Evolutionary conservation across 1,140 invertebrate genomes (phyloP).

Genomic region (Venturia canescens): DNA sequence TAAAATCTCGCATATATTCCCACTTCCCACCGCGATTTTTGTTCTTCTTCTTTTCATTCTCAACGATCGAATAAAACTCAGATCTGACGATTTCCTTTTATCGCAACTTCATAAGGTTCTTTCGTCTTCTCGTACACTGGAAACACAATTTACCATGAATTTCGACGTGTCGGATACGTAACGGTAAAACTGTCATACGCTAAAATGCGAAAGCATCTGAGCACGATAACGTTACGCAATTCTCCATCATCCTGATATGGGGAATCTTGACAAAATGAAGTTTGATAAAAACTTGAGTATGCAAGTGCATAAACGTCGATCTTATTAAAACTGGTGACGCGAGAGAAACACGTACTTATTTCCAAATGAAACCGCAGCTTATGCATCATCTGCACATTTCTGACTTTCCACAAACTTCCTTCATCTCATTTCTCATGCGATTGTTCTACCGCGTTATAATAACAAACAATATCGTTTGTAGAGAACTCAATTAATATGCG

Average conservation of each 20-base stretch:
- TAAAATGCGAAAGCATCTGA: no score
- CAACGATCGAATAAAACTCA: background rate
- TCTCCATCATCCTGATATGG: no score
- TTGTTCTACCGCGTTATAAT: background rate
- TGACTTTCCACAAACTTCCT: constrained; percentile 3
- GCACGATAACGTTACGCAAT: no score
- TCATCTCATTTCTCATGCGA: constrained; percentile 25
- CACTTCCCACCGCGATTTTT: background rate
- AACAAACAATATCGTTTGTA: constrained; percentile 31
- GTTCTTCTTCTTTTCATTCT: background rate
- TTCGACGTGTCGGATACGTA: no score
- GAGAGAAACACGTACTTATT: background rate
- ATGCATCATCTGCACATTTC: constrained; percentile 21
- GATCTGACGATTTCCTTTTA: no score
- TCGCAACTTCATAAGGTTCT: no score
- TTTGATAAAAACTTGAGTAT: no score
- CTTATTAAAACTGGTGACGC: background rate
- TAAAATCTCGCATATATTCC: constrained; percentile 34
- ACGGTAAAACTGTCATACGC: no score
- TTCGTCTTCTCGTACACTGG: no score
- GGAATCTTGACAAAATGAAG: no score
- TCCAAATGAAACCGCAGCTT: background rate
- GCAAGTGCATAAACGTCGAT: background rate
- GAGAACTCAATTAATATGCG: constrained; percentile 27
- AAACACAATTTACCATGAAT: no score